Evolutionary conservation across 2,113 vertebrate species (phyloP), one percentile per base, ranked within the genome.

Genomic region (Triplophysa rosa): DNA sequence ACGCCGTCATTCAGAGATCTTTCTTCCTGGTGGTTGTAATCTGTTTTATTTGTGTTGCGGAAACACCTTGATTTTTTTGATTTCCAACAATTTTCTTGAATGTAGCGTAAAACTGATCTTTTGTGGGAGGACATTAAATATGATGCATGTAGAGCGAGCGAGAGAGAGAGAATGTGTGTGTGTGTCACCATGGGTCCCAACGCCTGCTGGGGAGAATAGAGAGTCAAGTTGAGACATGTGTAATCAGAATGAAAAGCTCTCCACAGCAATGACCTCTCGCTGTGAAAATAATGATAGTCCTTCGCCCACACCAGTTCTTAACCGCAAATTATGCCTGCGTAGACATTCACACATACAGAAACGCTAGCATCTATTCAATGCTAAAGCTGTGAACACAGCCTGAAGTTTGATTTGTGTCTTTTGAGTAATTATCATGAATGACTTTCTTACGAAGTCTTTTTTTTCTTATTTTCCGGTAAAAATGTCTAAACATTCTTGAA

Each of bases 221-320:
- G 40, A 29, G 40, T 21, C 11, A 3, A 24, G 76, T 19, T 73
- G 40, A 63, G 76, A 52, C 63, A 21, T 8, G 13, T 62, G 33
- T 64, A 73, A 82, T 82, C 76, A 82, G 68, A 23, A 59, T 72
- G 59, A 69, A 79, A 67, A 74, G 37, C 87, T 88, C 86, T 86
- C 78, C 59, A 84, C 82, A 85, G 59, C 89, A 86, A 90, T 91
- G 89, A 91, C 80, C 78, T 16, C 76, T 82, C 65, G 5, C 81
- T 58, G 80, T 17, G 74, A 64, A 71, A 33, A 54, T 82, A 78
- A 78, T 78, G 68, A 78, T 82, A 82, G 68, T 42, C 37, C 68
- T 65, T 65, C 63, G 52, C 49, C 79, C 63, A 71, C 71, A 61
- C 64, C 42, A 45, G 26, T 52, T 26, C 67, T 61, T 77, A 49